These are phyloP conservation scores for Potorous gilbertii DNA, from an alignment of 2,797 vertebrate genomes.

Conservation along the genomic window DNA sequence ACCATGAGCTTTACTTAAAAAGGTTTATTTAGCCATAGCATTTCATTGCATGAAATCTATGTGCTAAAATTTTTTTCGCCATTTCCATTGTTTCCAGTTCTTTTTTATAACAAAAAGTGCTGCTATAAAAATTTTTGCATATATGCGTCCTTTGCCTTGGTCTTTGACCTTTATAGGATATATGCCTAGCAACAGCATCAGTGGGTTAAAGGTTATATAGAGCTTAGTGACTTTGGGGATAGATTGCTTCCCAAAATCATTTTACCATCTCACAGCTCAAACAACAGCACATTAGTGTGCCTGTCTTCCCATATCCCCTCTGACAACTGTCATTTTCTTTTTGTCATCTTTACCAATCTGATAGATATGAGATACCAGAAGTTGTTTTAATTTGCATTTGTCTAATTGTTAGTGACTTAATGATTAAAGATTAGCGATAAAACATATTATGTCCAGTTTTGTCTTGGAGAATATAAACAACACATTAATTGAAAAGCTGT, in stretches of 20 bases:
- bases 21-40: not conserved
- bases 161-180: not conserved
- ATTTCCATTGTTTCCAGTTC: not conserved
- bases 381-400: not conserved
- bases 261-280: not conserved
- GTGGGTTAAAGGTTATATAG: not conserved
- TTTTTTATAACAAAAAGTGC: not conserved
- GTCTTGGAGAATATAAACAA: not conserved
- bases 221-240: not conserved
- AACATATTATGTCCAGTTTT: not conserved
- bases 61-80: not conserved
- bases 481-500: not conserved
- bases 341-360: not conserved
- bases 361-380: not conserved
- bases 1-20: not conserved
- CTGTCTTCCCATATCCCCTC: not conserved
- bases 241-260: not conserved
- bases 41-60: not conserved
- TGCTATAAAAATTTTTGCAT: not conserved
- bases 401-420: not conserved
- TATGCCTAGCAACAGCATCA: not conserved
- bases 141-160: not conserved
- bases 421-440: not conserved
- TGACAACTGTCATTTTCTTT: not conserved
- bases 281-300: not conserved